Evolutionary conservation across 1,140 invertebrate species (phyloP).

Genomic region (Yoshiicerus persimilis): DNA sequence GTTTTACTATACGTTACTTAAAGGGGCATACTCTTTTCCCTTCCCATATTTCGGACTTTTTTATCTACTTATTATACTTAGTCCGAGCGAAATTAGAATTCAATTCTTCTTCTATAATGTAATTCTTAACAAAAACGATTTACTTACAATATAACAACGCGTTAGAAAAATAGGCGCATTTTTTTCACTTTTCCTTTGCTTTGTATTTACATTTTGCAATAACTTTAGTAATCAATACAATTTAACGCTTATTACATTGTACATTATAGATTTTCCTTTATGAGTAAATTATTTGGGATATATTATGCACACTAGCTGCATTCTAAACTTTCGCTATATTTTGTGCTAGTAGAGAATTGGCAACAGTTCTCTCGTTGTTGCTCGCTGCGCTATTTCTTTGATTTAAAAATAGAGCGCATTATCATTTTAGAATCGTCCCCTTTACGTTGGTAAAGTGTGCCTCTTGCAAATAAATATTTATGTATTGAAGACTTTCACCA

Average conservation of each 20-base stretch:
- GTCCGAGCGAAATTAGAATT: too few species aligned
- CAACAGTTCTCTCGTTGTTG: too few species aligned
- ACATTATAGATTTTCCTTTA: not conserved
- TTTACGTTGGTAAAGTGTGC: not conserved
- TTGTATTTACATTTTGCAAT: not conserved
- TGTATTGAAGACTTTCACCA: not conserved
- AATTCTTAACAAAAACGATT: not conserved
- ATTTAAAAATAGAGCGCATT: not conserved
- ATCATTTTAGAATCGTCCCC: not conserved
- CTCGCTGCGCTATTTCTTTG: too few species aligned
- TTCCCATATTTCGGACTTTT: not conserved
- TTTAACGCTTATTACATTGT: not conserved
- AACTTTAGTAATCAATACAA: too few species aligned
- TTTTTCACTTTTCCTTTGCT: not conserved
- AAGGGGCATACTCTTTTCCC: too few species aligned
- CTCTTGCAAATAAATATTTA: not conserved
- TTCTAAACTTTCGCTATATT: not conserved
- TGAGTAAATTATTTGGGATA: not conserved
- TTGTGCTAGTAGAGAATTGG: not conserved
- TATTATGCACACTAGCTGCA: not conserved
- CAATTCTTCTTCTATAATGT: too few species aligned
- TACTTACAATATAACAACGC: not conserved
- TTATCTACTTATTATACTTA: not conserved
- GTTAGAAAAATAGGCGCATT: not conserved
- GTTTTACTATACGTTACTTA: not conserved